These are phyloP conservation scores for Lasaia peninsularis DNA, from an alignment of 1,140 invertebrate species.

Conservation along the genomic window DNA sequence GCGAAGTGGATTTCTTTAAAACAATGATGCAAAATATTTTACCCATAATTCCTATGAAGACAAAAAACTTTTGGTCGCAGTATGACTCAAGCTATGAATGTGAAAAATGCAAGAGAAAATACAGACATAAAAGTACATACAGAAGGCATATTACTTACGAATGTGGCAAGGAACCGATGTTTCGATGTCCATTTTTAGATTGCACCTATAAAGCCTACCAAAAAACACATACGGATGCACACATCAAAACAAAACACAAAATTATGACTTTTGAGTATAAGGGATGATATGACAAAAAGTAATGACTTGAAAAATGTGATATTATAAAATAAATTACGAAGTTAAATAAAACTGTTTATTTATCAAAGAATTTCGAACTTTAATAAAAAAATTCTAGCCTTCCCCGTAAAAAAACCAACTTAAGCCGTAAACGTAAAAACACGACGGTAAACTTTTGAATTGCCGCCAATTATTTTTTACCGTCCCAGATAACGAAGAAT, in stretches of 20 bases:
- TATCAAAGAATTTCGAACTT: background rate
- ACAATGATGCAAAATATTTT: conserved; percentile 68
- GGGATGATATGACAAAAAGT: conserved; percentile 43
- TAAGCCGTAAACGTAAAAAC: no score
- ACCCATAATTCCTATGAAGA: conserved; percentile 67
- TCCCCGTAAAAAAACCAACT: background rate
- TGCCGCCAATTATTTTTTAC: no score
- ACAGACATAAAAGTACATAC: conserved; percentile 75
- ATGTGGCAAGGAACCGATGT: conserved; percentile 76
- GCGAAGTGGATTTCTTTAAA: conserved; percentile 72
- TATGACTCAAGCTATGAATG: conserved; percentile 64
- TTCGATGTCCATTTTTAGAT: conserved; percentile 69
- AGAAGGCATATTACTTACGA: conserved; percentile 73
- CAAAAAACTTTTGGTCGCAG: conserved; percentile 66
- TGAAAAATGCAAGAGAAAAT: conserved; percentile 68
- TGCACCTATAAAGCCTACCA: conserved; percentile 74
- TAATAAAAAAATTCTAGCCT: background rate
- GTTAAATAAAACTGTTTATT: conserved; percentile 4
- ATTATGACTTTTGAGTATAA: conserved; percentile 59
- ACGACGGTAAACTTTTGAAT: no score
- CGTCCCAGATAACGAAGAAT: no score
- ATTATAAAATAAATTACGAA: conserved; percentile 29
- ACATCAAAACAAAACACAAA: conserved; percentile 64
- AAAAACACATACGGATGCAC: conserved; percentile 68
- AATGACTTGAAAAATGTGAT: conserved; percentile 53